Evolutionary conservation across 2,888 invertebrate genomes (phyloP), one percentile per base, ranked within the genome.

Genomic region (Fragum fragum): DNA sequence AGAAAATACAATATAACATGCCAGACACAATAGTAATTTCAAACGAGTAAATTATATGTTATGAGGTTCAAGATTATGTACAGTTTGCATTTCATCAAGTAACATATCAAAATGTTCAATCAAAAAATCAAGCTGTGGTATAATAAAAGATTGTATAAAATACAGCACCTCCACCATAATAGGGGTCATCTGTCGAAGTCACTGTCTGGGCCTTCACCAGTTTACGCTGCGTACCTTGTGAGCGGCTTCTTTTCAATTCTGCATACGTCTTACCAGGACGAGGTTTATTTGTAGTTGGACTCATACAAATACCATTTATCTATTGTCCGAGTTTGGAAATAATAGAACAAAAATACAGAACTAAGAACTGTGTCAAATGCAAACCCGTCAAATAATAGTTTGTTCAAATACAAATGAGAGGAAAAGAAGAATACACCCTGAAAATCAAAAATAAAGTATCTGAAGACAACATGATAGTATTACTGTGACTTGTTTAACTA

Each of bases 171-270:
- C 86, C 91, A 90, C 92, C 91, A 89, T 91, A 91, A 88, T 91
- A 90, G 55, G 89, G 86, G 72, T 93, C 93, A 81, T 94, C 94
- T 88, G 92, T 90, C 42, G 94, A 94, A 72, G 92, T 90, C 75
- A 89, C 90, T 86, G 92, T 93, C 88, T 91, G 92, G 39, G 91
- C 92, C 88, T 93, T 93, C 91, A 92, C 91, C 83, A 93, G 88
- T 90, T 92, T 93, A 86, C 89, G 88, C 75, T 75, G 78, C 96
- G 97, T 98, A 97, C 98, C 98, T 97, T 98, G 98, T 95, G 97
- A 97, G 96, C 97, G 97, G 95, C 97, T 97, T 95, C 97, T 97
- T 95, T 97, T 97, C 95, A 97, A 96, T 92, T 96, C 96, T 74
- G 94, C 93, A 76, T 91, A 92, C 72, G 93, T 93, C 63, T 90